Percentiles rank a stretch among this genome's conserved stretches.
Conservation (phyloP, 2,113 vertebrate species). For the Scomber japonicus region DNA sequence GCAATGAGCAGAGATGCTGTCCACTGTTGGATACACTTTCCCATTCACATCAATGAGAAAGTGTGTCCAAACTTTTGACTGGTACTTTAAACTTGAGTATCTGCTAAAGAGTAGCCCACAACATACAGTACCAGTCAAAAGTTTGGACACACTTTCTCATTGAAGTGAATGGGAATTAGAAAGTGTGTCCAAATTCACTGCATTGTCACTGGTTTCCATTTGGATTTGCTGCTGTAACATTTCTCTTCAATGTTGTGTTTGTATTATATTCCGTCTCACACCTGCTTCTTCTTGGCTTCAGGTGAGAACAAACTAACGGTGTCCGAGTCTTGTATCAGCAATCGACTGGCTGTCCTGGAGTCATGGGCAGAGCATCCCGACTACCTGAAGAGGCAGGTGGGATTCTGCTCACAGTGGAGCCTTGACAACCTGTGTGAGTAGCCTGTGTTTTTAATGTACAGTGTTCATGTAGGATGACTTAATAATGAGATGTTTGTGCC, state of each 20-base stretch:
- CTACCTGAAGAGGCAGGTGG: conserved; percentile 97
- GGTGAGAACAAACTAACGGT: conserved; percentile 99
- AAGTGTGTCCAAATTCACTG: too few species aligned
- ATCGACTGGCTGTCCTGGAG: conserved; percentile 92
- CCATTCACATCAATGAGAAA: too few species aligned
- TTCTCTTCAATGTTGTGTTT: neutral
- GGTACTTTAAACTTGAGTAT: too few species aligned
- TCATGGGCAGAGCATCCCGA: conserved; percentile 93
- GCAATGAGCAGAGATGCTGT: neutral
- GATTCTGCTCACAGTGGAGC: conserved; percentile 99
- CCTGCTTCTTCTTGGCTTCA: conserved; percentile 63
- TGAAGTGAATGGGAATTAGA: too few species aligned
- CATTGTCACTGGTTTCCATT: too few species aligned
- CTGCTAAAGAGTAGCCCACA: too few species aligned
- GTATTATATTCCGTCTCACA: neutral
- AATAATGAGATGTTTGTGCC: neutral
- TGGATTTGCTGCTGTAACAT: too few species aligned
- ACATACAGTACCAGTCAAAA: too few species aligned
- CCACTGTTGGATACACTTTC: neutral
- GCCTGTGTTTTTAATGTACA: neutral
- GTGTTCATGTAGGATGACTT: neutral
- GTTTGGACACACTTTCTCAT: too few species aligned
- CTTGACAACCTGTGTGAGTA: conserved; percentile 98
- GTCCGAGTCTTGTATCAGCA: conserved; percentile 93
- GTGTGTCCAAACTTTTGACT: too few species aligned